Percentiles rank a stretch among this genome's conserved stretches.
These are phyloP conservation scores for Oscheius onirici DNA, from an alignment of 2,888 invertebrate genomes.

Conservation along the genomic window DNA sequence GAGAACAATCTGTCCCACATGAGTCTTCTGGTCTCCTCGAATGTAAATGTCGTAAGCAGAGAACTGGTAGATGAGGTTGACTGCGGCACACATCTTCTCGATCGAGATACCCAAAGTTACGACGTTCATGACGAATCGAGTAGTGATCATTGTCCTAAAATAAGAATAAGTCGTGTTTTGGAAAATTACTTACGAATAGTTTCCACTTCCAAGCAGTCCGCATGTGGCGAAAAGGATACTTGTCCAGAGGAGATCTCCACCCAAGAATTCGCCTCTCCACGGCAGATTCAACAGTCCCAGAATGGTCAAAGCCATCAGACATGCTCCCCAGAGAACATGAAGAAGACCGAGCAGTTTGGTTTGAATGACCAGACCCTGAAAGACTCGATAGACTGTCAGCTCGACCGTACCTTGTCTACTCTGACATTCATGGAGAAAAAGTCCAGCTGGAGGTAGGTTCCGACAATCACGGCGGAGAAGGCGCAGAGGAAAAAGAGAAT, in stretches of 20 bases:
- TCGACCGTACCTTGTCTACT: constrained; percentile 37
- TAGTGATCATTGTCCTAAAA: constrained; percentile 56
- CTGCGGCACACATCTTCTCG: constrained; percentile 66
- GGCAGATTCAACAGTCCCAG: constrained; percentile 63
- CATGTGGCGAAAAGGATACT: constrained; percentile 63
- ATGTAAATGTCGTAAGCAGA: constrained; percentile 55
- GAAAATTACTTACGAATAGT: constrained; percentile 52
- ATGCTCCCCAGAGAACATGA: constrained; percentile 66
- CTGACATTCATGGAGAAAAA: constrained; percentile 53
- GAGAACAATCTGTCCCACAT: constrained; percentile 65
- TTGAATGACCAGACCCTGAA: constrained; percentile 40
- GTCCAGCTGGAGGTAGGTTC: constrained; percentile 57
- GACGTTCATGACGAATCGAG: constrained; percentile 63
- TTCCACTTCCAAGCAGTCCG: constrained; percentile 59
- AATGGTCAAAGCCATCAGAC: constrained; percentile 62
- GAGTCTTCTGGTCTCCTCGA: constrained; percentile 50
- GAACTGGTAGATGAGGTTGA: constrained; percentile 69
- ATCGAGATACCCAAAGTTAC: constrained; percentile 59
- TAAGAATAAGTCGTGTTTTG: neutral
- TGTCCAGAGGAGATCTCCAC: constrained; percentile 69
- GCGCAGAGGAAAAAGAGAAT: constrained; percentile 62
- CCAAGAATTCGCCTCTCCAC: constrained; percentile 68
- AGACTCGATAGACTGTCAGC: neutral
- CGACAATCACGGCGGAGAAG: constrained; percentile 60
- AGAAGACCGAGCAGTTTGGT: constrained; percentile 50